Evolutionary conservation across 2,797 vertebrate genomes (phyloP).

Genomic region (Dicrostonyx torquatus): DNA sequence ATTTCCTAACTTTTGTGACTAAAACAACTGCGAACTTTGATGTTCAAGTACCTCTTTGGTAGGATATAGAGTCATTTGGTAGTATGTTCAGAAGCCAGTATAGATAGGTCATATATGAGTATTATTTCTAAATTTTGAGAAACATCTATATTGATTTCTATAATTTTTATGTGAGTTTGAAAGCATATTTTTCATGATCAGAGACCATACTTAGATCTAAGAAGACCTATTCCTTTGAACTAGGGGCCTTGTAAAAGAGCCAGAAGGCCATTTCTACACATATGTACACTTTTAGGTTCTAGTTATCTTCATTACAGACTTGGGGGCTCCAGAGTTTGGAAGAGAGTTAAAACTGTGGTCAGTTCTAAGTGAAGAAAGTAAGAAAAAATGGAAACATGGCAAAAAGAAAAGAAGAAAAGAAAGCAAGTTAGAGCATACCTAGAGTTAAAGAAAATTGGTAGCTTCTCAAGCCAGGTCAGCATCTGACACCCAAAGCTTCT

Average conservation of each 20-base stretch:
- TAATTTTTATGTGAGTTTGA: neutral
- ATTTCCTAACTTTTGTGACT: neutral
- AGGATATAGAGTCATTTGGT: neutral
- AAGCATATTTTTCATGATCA: neutral
- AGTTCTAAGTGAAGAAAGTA: constrained; percentile 15
- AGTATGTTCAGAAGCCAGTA: neutral
- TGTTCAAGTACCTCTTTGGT: neutral
- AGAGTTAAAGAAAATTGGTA: neutral
- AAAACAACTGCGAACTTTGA: neutral
- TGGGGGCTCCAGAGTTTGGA: neutral
- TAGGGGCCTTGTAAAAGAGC: neutral
- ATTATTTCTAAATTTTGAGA: neutral
- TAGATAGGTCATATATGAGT: neutral
- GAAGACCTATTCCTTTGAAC: neutral
- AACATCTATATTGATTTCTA: neutral
- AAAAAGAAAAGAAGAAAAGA: neutral
- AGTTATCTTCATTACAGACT: neutral
- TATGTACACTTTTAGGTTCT: neutral
- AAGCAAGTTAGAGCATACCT: neutral
- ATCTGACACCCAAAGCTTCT: neutral
- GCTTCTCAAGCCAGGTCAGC: neutral
- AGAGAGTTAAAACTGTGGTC: neutral
- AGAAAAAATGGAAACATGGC: too few relatives aligned
- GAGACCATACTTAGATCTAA: neutral
- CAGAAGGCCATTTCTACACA: neutral